Base-by-base conservation (phyloP, 2,797 vertebrate species). In the Alosa sapidissima region DNA sequence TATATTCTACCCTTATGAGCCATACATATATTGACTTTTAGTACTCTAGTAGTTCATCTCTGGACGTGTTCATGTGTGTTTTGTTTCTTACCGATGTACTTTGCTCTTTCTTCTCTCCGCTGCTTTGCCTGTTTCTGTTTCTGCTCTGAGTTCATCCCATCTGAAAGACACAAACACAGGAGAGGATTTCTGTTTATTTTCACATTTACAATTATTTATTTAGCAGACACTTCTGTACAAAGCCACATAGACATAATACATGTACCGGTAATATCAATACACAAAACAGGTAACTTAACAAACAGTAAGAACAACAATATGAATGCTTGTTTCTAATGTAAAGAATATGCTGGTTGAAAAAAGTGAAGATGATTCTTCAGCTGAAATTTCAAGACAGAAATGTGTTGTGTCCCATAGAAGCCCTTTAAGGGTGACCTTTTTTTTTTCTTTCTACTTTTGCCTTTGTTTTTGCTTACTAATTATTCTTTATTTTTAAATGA, bases 121-220 rank as follows among this genome's bases (percentile, higher is more conserved):
- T 99, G 97, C 91, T 96, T 97, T 0, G 97, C 98, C 36, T 96
- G 96, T 88, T 96, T 98, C 94, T 98, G 98, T 84, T 97, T 95
- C 6, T 98, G 97, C 90, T 97, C 97, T 33, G 97, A 96, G 91
- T 95, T 99, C 93, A 97, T 92, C 0, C 93, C 91, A 91, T 98
- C 98, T 99, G 88, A 36, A 16, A 72, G 28, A 36, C 62, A 68
- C 24, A 72, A 72, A 72, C n/a, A 62, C 51, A 52, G 51, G 51
- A 55, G 0, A 55, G 16, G 0, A 21, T 55, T 19, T 19, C 19
- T 1, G 19, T 55, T 55, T 55, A 21, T 19, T 0, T 55, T 55
- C 21, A 51, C 49, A 8, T 21, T 55, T 55, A 21, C n/a, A 1
- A 24, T 62, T 24, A 1, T 2, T n/a, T n/a, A 62, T 9, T 62